Evolutionary conservation across 2,888 invertebrate species (phyloP), one percentile per base, ranked within the genome.

Genomic region (Cyrtodaria siliqua): DNA sequence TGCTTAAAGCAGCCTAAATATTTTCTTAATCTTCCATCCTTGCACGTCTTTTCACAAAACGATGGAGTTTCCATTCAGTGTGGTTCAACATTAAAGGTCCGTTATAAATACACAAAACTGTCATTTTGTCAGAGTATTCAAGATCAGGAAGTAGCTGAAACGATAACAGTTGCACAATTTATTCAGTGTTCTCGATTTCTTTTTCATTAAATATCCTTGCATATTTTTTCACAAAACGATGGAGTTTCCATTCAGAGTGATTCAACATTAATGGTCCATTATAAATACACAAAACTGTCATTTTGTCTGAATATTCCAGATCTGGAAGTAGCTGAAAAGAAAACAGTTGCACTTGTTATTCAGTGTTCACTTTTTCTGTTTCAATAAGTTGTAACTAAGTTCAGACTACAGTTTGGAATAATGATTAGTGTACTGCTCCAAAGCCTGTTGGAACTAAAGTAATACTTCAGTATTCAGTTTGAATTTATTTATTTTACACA

Each of bases 91-190:
- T 85, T n/a, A 84, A 78, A 79, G 95, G 94, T 0, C 97, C 97
- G 91, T 97, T 97, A 93, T 95, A 96, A 0, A 97, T 96, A 1
- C 96, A 95, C 87, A 96, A 96, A 0, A 97, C 95, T 63, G 95
- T 95, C 89, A 91, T 91, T 59, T 95, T 95, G 0, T 94, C 93
- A 50, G 95, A 95, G 92, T 96, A 97, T 9, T 95, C 94, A 74
- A 97, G 93, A 84, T 95, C 95, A 1, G 95, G 95, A 23, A 97
- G 93, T 8, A 97, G 93, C 96, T 97, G 94, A 44, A 95, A 44
- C n/a, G 4, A 6, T 9, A 16, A 44, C 44, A 44, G 44, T 44
- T 9, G 16, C 6, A 9, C n/a, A 33, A 33, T 4, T 33, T 33
- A 33, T 33, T 33, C 33, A 33, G 4, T 33, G 33, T 33, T 33